A percentile compares a stretch with the other conserved stretches of the same genome.
These are phyloP conservation scores for Neopelma chrysocephalum DNA, from an alignment of 2,797 vertebrate species.

Conservation along the genomic window DNA sequence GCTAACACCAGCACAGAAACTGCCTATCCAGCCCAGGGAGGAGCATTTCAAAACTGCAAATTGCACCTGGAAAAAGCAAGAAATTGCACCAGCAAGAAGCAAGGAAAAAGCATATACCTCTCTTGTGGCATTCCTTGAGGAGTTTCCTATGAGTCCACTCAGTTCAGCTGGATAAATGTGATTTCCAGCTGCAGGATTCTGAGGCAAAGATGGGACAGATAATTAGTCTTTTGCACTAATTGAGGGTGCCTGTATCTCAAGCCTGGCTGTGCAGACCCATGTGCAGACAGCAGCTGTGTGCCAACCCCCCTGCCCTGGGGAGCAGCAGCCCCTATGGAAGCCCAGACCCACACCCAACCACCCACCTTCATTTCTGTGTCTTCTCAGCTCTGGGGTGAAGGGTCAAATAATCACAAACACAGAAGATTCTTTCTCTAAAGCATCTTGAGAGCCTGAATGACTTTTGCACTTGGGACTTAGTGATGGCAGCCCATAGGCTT, in stretches of 20 bases:
- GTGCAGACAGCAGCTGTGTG: accelerated
- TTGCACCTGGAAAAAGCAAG: neutral
- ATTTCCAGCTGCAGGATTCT: neutral
- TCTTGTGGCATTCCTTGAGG: neutral
- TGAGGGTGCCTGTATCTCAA: neutral
- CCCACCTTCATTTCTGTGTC: neutral
- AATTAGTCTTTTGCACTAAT: neutral
- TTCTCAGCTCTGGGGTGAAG: neutral
- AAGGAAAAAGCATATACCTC: neutral
- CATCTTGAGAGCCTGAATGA: neutral
- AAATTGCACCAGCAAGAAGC: neutral
- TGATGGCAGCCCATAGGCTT: neutral
- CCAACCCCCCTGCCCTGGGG: neutral
- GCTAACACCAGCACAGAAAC: neutral
- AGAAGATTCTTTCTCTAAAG: neutral
- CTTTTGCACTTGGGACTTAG: neutral
- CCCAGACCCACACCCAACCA: neutral
- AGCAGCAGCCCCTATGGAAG: neutral
- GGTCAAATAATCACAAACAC: neutral
- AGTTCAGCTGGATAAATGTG: neutral
- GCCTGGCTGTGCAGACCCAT: neutral
- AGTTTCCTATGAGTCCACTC: neutral
- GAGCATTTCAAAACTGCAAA: neutral
- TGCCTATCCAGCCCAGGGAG: neutral
- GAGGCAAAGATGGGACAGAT: neutral